Conservation (phyloP, 2,113 vertebrate species). For the Sminthopsis crassicaudata region DNA sequence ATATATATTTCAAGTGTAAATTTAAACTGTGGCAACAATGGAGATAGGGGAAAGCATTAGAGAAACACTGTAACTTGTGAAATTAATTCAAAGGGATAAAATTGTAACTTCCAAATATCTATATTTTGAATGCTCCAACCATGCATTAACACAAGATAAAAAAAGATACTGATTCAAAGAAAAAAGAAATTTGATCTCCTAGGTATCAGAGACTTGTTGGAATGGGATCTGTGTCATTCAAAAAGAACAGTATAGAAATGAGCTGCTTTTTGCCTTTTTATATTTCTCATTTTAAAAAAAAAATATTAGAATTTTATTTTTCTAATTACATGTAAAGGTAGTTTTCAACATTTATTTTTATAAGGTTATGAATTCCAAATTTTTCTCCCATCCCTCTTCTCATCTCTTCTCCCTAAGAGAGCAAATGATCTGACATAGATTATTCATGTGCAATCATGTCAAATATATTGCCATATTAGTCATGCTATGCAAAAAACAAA, state of each 20-base stretch:
- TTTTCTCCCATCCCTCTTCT: too few relatives aligned
- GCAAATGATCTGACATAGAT: too few relatives aligned
- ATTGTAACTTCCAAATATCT: not conserved
- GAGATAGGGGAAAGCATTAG: not conserved
- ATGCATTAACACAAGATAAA: not conserved
- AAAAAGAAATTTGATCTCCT: not conserved
- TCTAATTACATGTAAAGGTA: too few relatives aligned
- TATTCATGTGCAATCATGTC: too few relatives aligned
- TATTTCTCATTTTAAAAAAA: too few relatives aligned
- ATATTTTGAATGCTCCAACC: not conserved
- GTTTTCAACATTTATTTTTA: too few relatives aligned
- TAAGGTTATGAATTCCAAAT: too few relatives aligned
- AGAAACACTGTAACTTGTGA: not conserved
- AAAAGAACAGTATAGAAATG: not conserved
- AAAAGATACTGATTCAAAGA: not conserved
- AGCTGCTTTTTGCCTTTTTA: too few relatives aligned
- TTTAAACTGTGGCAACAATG: not conserved
- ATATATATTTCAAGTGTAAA: not conserved
- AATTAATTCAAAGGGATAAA: not conserved
- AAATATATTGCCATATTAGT: too few relatives aligned
- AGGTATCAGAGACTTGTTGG: not conserved
- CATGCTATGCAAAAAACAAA: too few relatives aligned
- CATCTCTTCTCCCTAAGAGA: too few relatives aligned
- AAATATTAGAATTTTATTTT: too few relatives aligned
- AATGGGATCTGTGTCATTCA: not conserved